These are phyloP conservation scores for Campaea margaritaria DNA, from an alignment of 2,888 invertebrate species.

Conservation along the genomic window DNA sequence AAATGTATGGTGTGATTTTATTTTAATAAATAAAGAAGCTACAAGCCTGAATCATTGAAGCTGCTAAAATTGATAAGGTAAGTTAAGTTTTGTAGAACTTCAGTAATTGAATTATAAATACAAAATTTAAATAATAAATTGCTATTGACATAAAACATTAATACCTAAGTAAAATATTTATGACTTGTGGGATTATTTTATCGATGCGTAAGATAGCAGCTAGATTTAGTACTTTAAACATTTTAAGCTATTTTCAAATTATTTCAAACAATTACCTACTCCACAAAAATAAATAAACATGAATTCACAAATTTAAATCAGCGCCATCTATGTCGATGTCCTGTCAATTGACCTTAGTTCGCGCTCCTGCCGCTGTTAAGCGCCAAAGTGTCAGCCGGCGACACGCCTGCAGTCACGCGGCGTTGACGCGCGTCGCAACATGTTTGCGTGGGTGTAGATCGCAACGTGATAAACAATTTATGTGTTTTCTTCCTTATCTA, in stretches of 20 bases:
- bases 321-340: conserved; percentile 65
- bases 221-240: neutral
- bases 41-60: conserved; percentile 15
- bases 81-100: conserved; percentile 17
- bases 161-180: too few relatives aligned
- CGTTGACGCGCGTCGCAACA: conserved; percentile 82
- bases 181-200: too few relatives aligned
- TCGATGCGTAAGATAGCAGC: too few relatives aligned
- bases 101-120: neutral
- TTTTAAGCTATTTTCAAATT: neutral
- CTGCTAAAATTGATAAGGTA: conserved; percentile 34
- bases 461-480: conserved; percentile 74
- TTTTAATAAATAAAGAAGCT: conserved; percentile 14
- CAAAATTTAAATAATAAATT: neutral
- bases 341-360: conserved; percentile 51
- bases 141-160: too few relatives aligned
- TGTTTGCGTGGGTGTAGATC: conserved; percentile 80
- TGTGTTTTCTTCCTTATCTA: conserved; percentile 75
- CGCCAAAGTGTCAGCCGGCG: conserved; percentile 79
- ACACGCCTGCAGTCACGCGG: conserved; percentile 84
- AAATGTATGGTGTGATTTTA: conserved; percentile 14
- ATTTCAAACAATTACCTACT: too few relatives aligned
- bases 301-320: conserved; percentile 30
- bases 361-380: conserved; percentile 50
- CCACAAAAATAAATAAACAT: conserved; percentile 24